These are phyloP conservation scores for Netelia melanura DNA, from an alignment of 2,888 invertebrate species.

Conservation along the genomic window DNA sequence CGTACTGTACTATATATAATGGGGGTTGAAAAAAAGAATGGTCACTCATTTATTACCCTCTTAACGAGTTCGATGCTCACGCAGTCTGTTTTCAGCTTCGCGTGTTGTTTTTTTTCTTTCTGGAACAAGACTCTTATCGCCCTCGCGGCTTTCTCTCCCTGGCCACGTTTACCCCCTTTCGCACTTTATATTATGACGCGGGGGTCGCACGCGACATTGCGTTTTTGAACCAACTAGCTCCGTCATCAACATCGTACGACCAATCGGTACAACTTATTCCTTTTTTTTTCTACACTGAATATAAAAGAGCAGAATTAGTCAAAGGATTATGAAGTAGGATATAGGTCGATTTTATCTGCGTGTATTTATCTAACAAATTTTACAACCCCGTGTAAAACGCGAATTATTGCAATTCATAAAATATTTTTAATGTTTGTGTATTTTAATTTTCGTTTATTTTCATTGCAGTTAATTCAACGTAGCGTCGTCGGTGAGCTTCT, in stretches of 20 bases:
- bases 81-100: slow-evolving; percentile 39
- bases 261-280: slow-evolving; percentile 27
- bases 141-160: slow-evolving; percentile 20
- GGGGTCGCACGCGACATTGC: slow-evolving; percentile 64
- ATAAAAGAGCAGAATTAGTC: not conserved
- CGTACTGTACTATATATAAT: slow-evolving; percentile 3
- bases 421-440: not conserved
- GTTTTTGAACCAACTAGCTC: slow-evolving; percentile 51
- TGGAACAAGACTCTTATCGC: slow-evolving; percentile 51
- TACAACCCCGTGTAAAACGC: not conserved
- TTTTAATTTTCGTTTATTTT: slow-evolving; percentile 2
- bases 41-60: slow-evolving; percentile 22
- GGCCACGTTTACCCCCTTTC: slow-evolving; percentile 33
- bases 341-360: not conserved
- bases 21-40: not conserved
- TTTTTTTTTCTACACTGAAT: slow-evolving; percentile 38
- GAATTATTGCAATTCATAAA: not conserved
- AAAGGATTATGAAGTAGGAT: slow-evolving; percentile 30
- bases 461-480: slow-evolving; percentile 26
- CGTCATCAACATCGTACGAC: slow-evolving; percentile 25
- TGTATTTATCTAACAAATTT: not conserved
- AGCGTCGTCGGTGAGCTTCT: not conserved
- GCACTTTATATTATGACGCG: slow-evolving; percentile 59
- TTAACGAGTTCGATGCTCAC: slow-evolving; percentile 29
- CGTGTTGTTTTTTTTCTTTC: slow-evolving; percentile 15